phyloP scores from a whole-genome alignment of 2,888 invertebrate genomes.

The Heliconius cydno region DNA sequence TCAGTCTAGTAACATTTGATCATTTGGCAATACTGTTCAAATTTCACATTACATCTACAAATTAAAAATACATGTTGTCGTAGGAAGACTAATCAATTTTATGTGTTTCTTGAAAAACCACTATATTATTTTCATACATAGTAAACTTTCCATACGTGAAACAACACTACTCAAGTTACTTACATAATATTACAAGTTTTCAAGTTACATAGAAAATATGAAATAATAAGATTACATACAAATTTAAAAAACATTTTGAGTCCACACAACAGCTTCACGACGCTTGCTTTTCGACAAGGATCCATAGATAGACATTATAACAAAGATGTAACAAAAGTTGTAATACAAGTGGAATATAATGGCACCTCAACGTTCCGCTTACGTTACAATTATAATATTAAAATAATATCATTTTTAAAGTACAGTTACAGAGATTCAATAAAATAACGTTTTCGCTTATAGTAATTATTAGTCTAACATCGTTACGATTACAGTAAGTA shows the following conservation, averaged over 20 bases:
- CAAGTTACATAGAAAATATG: slow-evolving; percentile 37
- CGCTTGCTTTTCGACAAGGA: slow-evolving; percentile 7
- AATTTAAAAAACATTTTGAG: slow-evolving; percentile 30
- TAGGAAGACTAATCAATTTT: slow-evolving; percentile 73
- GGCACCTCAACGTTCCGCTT: slow-evolving; percentile 80
- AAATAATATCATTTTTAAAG: slow-evolving; percentile 77
- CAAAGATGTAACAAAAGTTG: slow-evolving; percentile 63
- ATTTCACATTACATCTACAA: slow-evolving; percentile 67
- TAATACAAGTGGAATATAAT: slow-evolving; percentile 77
- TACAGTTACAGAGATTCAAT: slow-evolving; percentile 80
- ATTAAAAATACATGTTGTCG: slow-evolving; percentile 68
- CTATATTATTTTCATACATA: slow-evolving; percentile 18
- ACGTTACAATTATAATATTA: slow-evolving; percentile 68
- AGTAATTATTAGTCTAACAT: slow-evolving; percentile 55
- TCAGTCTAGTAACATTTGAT: slow-evolving; percentile 82
- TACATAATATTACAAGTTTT: slow-evolving; percentile 41
- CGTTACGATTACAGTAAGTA: slow-evolving; percentile 64
- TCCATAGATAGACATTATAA: slow-evolving; percentile 37
- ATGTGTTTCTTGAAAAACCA: slow-evolving; percentile 37
- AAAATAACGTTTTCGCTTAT: slow-evolving; percentile 69
- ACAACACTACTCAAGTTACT: slow-evolving; percentile 30
- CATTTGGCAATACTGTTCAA: slow-evolving; percentile 82
- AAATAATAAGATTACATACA: slow-evolving; percentile 14
- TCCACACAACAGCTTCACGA: slow-evolving; percentile 31
- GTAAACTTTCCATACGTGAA: slow-evolving; percentile 34